Evolutionary conservation across 2,888 invertebrate genomes (phyloP).

Genomic region (Lasioglossum zephyrum): DNA sequence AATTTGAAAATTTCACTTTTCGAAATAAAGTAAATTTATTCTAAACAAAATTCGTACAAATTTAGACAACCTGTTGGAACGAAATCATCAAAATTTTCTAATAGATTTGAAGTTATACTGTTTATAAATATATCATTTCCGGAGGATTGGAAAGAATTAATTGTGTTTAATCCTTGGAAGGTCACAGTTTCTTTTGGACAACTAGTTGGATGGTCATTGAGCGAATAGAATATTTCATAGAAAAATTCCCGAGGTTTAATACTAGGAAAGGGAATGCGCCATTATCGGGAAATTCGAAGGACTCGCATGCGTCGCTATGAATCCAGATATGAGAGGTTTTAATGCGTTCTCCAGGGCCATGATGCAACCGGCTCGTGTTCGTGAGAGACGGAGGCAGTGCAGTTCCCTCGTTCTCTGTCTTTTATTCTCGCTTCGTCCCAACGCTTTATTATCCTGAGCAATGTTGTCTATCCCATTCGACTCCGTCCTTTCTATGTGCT

Average conservation of each 20-base stretch:
- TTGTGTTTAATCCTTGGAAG: neutral
- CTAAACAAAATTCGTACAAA: too few species aligned
- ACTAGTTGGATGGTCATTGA: neutral
- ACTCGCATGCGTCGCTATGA: neutral
- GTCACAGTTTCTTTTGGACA: neutral
- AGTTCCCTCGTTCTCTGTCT: neutral
- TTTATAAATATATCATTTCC: neutral
- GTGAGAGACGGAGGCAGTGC: neutral
- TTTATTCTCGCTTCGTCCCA: conserved; percentile 2
- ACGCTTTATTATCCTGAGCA: conserved; percentile 10
- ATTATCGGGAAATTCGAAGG: conserved; percentile 2
- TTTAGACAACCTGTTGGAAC: too few species aligned
- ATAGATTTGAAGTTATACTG: neutral
- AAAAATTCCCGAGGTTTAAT: neutral
- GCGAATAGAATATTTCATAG: neutral
- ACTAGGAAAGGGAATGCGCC: neutral
- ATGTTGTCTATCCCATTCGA: conserved; percentile 8
- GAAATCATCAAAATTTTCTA: too few species aligned
- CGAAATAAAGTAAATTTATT: too few species aligned
- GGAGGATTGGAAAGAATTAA: neutral
- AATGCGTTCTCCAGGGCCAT: neutral
- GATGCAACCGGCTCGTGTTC: conserved; percentile 6
- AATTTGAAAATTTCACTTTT: too few species aligned
- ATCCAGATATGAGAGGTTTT: neutral
- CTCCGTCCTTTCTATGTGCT: conserved; percentile 14